Percentiles rank a stretch among this genome's conserved stretches.
phyloP scores from a whole-genome alignment of 30 jellyfish, hydroid and myxozoan species.

The Catostylus mosaicus region DNA sequence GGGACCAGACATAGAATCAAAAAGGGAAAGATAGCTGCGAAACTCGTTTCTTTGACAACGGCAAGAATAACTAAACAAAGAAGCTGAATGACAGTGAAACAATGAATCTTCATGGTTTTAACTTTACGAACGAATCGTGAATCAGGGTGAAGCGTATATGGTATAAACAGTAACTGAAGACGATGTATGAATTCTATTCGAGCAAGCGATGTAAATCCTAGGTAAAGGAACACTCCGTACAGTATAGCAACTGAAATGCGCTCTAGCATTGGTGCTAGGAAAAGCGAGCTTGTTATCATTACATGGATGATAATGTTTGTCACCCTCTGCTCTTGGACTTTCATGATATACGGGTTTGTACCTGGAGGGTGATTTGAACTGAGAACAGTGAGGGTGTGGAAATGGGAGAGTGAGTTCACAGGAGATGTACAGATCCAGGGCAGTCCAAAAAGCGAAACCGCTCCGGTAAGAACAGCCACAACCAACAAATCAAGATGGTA shows the following conservation, averaged over 20 bases:
- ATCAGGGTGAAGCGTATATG: constrained; percentile 85
- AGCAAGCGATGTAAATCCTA: constrained; percentile 80
- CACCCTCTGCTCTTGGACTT: constrained; percentile 83
- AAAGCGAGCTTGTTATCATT: constrained; percentile 73
- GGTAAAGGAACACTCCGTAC: constrained; percentile 83
- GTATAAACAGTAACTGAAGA: constrained; percentile 69
- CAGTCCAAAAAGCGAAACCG: constrained; percentile 73
- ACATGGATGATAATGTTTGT: constrained; percentile 83
- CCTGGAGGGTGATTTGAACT: constrained; percentile 87
- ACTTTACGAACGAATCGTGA: constrained; percentile 69
- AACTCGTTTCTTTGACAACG: constrained; percentile 58
- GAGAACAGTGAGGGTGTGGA: constrained; percentile 75
- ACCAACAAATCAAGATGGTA: constrained; percentile 80
- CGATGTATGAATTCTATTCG: constrained; percentile 75
- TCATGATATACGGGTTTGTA: constrained; percentile 69
- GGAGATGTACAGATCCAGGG: constrained; percentile 96
- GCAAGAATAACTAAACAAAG: constrained; percentile 62
- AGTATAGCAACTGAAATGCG: constrained; percentile 76
- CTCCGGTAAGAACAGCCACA: constrained; percentile 66
- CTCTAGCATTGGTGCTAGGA: constrained; percentile 81
- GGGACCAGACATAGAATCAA: constrained; percentile 77
- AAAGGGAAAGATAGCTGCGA: constrained; percentile 91
- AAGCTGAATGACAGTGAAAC: constrained; percentile 76
- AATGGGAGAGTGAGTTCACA: constrained; percentile 82
- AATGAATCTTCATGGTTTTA: constrained; percentile 66